phyloP scores from a whole-genome alignment of 2,888 invertebrate species.

The Gymnoscelis rufifasciata region DNA sequence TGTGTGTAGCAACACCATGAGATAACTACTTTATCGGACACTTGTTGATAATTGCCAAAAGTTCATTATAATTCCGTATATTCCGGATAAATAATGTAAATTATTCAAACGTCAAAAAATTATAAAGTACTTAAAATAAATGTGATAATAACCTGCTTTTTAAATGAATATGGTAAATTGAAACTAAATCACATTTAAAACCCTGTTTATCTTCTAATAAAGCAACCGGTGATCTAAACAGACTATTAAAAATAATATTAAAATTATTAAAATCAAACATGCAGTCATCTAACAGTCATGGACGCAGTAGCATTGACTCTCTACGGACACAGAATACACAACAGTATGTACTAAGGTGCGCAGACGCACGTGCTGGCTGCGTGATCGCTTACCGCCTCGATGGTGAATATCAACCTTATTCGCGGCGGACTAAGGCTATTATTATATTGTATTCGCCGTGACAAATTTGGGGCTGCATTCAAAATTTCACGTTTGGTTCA shows the following conservation, averaged over 20 bases:
- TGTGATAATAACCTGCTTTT: too few species aligned
- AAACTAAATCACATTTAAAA: too few species aligned
- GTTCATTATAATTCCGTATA: too few species aligned
- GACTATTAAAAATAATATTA: neutral
- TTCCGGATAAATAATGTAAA: too few species aligned
- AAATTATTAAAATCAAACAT: neutral
- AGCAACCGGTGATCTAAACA: too few species aligned
- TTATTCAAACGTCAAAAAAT: too few species aligned
- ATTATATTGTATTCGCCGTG: slow-evolving; percentile 4
- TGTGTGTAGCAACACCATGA: slow-evolving; percentile 38
- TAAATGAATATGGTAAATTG: too few species aligned
- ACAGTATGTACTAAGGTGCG: slow-evolving; percentile 30
- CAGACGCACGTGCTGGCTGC: slow-evolving; percentile 53
- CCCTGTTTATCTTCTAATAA: too few species aligned
- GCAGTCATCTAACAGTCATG: slow-evolving; percentile 5
- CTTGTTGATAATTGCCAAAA: neutral
- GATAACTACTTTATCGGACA: neutral
- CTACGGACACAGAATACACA: slow-evolving; percentile 31
- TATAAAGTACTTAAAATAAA: too few species aligned
- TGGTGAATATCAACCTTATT: slow-evolving; percentile 30
- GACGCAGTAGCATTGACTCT: slow-evolving; percentile 30
- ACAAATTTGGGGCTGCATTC: slow-evolving; percentile 19
- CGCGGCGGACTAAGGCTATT: slow-evolving; percentile 6
- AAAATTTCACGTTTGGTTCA: slow-evolving; percentile 26
- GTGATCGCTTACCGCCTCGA: slow-evolving; percentile 43